These are phyloP conservation scores for Stichopus chloronotus DNA, from an alignment of 35 echinoderm and acorn worm genomes.

Conservation along the genomic window DNA sequence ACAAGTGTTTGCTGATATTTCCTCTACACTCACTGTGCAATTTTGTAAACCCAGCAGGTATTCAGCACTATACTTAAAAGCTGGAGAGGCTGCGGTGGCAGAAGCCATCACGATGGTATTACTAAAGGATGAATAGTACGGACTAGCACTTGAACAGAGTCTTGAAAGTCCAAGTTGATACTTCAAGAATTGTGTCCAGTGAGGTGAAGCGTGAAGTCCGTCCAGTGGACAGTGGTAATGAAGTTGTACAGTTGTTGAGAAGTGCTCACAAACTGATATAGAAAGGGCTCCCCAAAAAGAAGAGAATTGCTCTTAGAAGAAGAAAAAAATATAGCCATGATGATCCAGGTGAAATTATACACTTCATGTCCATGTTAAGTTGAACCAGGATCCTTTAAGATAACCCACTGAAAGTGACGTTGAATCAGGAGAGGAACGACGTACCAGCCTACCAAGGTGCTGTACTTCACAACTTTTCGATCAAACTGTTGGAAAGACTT, in stretches of 20 bases:
- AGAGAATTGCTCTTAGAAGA: neutral
- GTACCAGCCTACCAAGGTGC: neutral
- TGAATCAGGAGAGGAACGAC: neutral
- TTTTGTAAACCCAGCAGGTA: conserved; percentile 1
- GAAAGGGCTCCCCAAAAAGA: neutral
- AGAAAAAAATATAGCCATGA: neutral
- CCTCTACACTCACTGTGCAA: neutral
- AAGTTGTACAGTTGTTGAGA: neutral
- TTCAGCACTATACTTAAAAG: conserved; percentile 11
- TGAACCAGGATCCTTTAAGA: neutral
- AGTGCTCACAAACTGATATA: neutral
- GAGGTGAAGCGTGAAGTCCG: conserved; percentile 12
- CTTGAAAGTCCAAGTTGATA: neutral
- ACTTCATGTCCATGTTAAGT: neutral
- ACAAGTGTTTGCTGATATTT: neutral
- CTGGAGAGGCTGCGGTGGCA: neutral
- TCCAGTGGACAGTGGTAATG: neutral
- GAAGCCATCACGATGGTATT: neutral
- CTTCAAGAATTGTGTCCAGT: neutral
- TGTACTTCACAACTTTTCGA: neutral
- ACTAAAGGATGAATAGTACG: neutral
- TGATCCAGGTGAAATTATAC: neutral
- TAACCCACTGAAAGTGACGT: neutral
- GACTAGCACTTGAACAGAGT: conserved; percentile 2
- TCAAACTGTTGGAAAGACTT: neutral